Evolutionary conservation across 37 sponge, comb jelly and placozoan species (phyloP), one percentile per base, ranked within the genome.

Genomic region (Chondrilla cf. caribensis): DNA sequence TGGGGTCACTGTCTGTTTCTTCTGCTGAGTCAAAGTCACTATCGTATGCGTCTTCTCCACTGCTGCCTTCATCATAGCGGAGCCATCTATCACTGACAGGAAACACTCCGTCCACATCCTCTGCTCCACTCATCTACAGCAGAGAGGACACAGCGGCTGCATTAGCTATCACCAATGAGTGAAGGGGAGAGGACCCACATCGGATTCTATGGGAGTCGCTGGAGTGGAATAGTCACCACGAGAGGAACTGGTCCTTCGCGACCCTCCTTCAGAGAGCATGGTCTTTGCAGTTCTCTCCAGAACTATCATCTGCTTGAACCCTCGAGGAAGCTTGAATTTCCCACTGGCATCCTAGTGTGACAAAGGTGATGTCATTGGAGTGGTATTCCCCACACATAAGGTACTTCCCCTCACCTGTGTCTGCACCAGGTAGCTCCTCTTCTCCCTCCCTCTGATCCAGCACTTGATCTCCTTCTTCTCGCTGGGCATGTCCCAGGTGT

Each of bases 401-500:
- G 64, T 62, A 15, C 64, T 62, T n/a, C 15, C 25, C 60, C 25
- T 26, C 6, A 33, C 37, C 70, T 67, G 9, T 31, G 29, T 15
- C 44, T 67, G 29, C 26, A 67, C 33, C 18, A 58, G 29, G 3
- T 40, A 51, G 31, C 17, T 3, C 37, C 25, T 44, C 70, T 18
- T 43, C 55, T 67, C 35, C 55, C 38, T 64, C 19, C 55, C 71
- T 2, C 54, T 58, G n/a, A 47, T 5, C 71, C 41, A 51, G 31
- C 64, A 81, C 44, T 35, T 3, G 7, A 90, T 8, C 38, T 47
- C 64, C 18, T 72, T 58, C 59, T 38, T 58, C 54, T 38, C 73
- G 26, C 7, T n/a, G 11, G 87, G 90, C 17, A 66, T 28, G 38
- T 90, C 90, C 90, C 90, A 90, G n/a, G 87, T 80, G 65, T 86